Base-by-base conservation (phyloP, 2,888 invertebrate genomes). In the Apodemia hepburni region DNA sequence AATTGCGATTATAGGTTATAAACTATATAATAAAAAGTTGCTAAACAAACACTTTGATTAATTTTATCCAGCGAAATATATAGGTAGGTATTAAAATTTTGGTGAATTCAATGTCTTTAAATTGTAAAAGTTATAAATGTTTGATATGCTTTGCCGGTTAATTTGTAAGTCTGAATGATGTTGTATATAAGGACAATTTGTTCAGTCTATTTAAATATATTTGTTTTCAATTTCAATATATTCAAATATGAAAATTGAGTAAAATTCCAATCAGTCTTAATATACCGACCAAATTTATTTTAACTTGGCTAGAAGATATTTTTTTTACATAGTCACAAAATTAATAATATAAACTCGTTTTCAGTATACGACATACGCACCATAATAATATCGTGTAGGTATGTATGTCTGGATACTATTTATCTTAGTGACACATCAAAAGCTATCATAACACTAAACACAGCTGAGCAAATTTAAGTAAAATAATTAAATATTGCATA, bases 241-340 rank as follows among this genome's bases (percentile, higher is more conserved):
- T 18, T 51, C 12, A 27, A 12, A 51, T 22, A 51, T 11, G 18
- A 51, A 51, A 51, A 51, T 42, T 22, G 22, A 51, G 22, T 51
- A 18, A 51, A 51, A 51, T 51, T 51, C 51, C 51, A 51, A 51
- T 51, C 51, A 51, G 51, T 51, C 51, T 51, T 51, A 51, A 22
- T 18, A 27, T 51, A 51, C 22, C 51, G 22, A 27, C 51, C 22
- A 51, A 51, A 27, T 27, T 27, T 3, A 22, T n/a, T 51, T 51
- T 27, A 51, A 27, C 51, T 51, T 51, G 51, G 51, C 15, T 18
- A 15, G 15, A 22, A 51, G 15, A 42, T 51, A 12, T 27, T 49
- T 51, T 51, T 51, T 12, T 51, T 15, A 42, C 42, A 15, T 42
- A 15, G 15, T 42, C 42, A 4, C 15, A 15, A 42, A 15, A 42